These are phyloP conservation scores for Liparis tanakae DNA, from an alignment of 2,797 vertebrate species.

Conservation along the genomic window DNA sequence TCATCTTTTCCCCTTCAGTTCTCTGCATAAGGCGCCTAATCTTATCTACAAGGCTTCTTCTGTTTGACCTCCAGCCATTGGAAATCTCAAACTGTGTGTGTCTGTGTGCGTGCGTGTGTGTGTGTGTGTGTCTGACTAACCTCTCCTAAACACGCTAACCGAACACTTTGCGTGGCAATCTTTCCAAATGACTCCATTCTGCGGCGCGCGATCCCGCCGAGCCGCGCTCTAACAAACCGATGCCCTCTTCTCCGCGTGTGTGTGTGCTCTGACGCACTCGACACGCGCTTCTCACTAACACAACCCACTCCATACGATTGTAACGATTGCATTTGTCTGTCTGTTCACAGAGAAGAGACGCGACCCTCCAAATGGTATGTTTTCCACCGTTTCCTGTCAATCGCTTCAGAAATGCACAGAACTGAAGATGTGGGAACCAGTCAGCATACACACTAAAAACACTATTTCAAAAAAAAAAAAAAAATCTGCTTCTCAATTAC, in stretches of 20 bases:
- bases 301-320: slow-evolving; percentile 33
- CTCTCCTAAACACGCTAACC: slow-evolving; percentile 46
- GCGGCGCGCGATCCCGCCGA: slow-evolving; percentile 35
- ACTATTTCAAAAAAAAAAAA: neutral
- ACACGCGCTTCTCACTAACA: slow-evolving; percentile 53
- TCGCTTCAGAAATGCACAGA: slow-evolving; percentile 27
- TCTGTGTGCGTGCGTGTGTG: slow-evolving; percentile 1
- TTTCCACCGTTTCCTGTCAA: slow-evolving; percentile 41
- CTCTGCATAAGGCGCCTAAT: slow-evolving; percentile 24
- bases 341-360: slow-evolving; percentile 91
- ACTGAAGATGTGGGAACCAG: neutral
- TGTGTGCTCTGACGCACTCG: slow-evolving; percentile 33
- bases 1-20: slow-evolving; percentile 37
- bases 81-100: slow-evolving; percentile 17
- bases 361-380: slow-evolving; percentile 90
- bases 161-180: slow-evolving; percentile 39
- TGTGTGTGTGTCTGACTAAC: slow-evolving; percentile 20
- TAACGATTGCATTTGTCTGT: slow-evolving; percentile 73
- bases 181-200: slow-evolving; percentile 41
- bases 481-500: neutral
- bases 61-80: slow-evolving; percentile 31
- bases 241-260: slow-evolving; percentile 8
- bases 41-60: slow-evolving; percentile 32
- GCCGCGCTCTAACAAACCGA: slow-evolving; percentile 27
- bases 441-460: neutral